These are phyloP conservation scores for Plagodis dolabraria DNA, from an alignment of 2,888 invertebrate genomes.

Conservation along the genomic window DNA sequence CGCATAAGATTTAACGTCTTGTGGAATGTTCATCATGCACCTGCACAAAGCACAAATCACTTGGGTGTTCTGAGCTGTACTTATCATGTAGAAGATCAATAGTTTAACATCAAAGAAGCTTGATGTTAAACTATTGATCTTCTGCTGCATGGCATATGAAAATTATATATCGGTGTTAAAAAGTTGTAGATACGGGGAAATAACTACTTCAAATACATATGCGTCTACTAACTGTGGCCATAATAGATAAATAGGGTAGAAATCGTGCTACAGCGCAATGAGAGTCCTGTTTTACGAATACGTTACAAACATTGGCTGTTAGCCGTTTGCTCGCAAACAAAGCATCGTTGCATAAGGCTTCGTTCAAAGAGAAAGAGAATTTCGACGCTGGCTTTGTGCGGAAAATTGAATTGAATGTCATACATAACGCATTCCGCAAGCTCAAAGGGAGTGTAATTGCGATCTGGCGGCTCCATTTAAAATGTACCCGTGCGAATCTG, in stretches of 20 bases:
- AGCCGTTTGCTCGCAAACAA: constrained; percentile 61
- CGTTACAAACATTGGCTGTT: constrained; percentile 6
- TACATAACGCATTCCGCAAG: constrained; percentile 75
- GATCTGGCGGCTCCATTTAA: constrained; percentile 79
- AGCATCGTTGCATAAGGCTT: constrained; percentile 68
- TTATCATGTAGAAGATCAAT: no score
- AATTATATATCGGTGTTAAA: no score
- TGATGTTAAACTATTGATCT: no score
- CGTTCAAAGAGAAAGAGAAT: constrained; percentile 77
- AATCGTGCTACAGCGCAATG: constrained; percentile 11
- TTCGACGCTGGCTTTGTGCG: constrained; percentile 75
- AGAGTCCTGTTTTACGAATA: constrained; percentile 10
- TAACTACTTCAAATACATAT: no score
- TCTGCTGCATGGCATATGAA: no score
- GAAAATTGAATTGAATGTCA: constrained; percentile 81
- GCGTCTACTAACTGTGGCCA: no score
- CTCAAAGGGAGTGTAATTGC: constrained; percentile 83
- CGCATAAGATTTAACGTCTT: no score
- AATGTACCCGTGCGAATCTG: constrained; percentile 79
- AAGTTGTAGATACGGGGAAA: no score
- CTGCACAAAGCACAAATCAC: no score
- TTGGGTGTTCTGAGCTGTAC: no score
- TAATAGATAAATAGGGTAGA: background rate
- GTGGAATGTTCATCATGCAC: no score
- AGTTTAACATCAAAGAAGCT: no score